Evolutionary conservation across 2,888 invertebrate species (phyloP).

Genomic region (Galerucella nymphaeae): DNA sequence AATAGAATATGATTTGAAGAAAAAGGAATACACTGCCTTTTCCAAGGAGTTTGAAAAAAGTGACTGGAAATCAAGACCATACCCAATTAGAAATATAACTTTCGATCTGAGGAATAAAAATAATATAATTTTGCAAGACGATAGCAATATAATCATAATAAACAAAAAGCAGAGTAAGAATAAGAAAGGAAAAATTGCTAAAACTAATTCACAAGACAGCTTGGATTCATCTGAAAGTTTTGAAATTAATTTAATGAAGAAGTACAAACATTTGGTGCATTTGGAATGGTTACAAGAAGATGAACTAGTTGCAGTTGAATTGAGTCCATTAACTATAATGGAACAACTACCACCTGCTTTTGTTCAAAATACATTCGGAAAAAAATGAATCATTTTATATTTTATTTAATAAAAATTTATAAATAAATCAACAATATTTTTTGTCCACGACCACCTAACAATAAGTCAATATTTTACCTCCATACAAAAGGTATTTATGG

Average conservation of each 20-base stretch:
- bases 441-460: background rate
- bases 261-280: slow-evolving; percentile 78
- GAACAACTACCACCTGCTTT: slow-evolving; percentile 79
- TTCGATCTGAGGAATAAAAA: slow-evolving; percentile 73
- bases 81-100: slow-evolving; percentile 72
- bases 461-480: too few relatives aligned
- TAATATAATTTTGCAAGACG: slow-evolving; percentile 79
- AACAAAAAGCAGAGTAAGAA: slow-evolving; percentile 66
- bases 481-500: too few relatives aligned
- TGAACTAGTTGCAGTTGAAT: slow-evolving; percentile 82
- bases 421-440: background rate
- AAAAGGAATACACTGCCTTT: slow-evolving; percentile 74
- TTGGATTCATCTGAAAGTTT: slow-evolving; percentile 6
- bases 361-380: slow-evolving; percentile 74
- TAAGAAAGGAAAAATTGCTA: slow-evolving; percentile 10
- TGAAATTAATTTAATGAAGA: slow-evolving; percentile 52
- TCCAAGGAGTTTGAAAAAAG: slow-evolving; percentile 68
- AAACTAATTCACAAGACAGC: slow-evolving; percentile 2
- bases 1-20: slow-evolving; percentile 78
- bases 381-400: slow-evolving; percentile 53
- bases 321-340: slow-evolving; percentile 76
- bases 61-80: slow-evolving; percentile 70
- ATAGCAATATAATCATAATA: slow-evolving; percentile 73
- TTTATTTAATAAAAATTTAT: background rate
- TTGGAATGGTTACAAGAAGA: slow-evolving; percentile 75